Evolutionary conservation across 2,113 vertebrate genomes (phyloP), one percentile per base, ranked within the genome.

Genomic region (Rallus limicola): DNA sequence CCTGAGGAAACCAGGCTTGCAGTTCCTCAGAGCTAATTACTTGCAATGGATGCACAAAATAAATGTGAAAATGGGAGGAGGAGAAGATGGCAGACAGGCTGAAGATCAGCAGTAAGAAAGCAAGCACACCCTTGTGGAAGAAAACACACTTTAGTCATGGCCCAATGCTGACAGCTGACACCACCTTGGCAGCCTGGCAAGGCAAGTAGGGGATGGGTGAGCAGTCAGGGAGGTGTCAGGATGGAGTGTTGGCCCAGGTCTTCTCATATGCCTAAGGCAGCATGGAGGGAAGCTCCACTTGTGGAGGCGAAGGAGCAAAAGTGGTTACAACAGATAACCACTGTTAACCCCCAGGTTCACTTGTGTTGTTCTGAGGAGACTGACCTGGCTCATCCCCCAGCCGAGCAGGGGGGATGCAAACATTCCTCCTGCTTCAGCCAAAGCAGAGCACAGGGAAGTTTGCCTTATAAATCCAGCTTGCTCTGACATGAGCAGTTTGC

Each of bases 1-100:
- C 88, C 92, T 46, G 38, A 91, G 86, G 86, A 95, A 93, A 68
- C 42, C 80, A 91, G 72, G 71, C 69, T 48, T 74, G 60, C 65
- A 82, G 48, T 89, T 82, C 74, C 58, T 71, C 60, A 85, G 67
- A 84, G 53, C 26, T 82, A 67, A 94, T 91, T 62, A 53, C 48
- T 76, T 72, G 53, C 69, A 79, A 36, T 26, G 52, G 36, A 62
- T 85, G 6, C 62, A 78, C 25, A 9, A 71, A 87, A 62, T 53
- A 94, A 91, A 82, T 36, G 40, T 3, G 2, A 60, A 84, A 42
- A 31, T 23, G n/a, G 34, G 69, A 76, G 68, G 60, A 42, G 29
- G 67, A 60, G 50, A 78, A 7, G 15, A 68, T 11, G 16, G 67
- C 44, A 87, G 58, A 69, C 71, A 82, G 63, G 36, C 40, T 68